Conservation (phyloP, 2,888 invertebrate species). For the Tiphia femorata region DNA sequence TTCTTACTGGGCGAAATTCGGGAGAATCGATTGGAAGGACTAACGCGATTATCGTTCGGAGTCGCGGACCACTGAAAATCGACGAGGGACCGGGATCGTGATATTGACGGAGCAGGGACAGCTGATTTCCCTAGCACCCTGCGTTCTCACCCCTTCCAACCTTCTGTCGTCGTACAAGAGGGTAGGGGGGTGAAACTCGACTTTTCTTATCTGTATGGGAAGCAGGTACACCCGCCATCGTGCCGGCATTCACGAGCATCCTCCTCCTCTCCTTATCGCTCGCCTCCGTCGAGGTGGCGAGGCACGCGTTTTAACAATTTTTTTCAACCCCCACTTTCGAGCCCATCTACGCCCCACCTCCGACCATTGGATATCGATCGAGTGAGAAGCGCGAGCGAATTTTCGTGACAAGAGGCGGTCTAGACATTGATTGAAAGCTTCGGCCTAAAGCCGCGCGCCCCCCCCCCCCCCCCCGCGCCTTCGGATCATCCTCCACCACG, state of each 20-base stretch:
- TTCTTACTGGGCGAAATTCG: no score
- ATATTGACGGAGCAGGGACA: neutral
- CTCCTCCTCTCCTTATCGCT: constrained; percentile 40
- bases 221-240: no score
- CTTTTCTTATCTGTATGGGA: no score
- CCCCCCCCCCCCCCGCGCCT: neutral
- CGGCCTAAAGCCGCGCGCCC: constrained; percentile 23
- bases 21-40: no score
- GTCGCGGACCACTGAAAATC: no score
- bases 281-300: constrained; percentile 31
- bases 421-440: constrained; percentile 62
- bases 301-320: constrained; percentile 61
- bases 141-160: neutral
- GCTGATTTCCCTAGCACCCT: neutral
- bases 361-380: neutral
- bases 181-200: no score
- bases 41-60: no score
- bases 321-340: constrained; percentile 28
- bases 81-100: neutral
- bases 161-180: neutral
- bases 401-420: constrained; percentile 54
- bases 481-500: neutral
- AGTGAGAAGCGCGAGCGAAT: constrained; percentile 20
- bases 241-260: no score
- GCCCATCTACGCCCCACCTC: neutral